A percentile compares a stretch with the other conserved stretches of the same genome.
phyloP scores from a whole-genome alignment of 2,888 invertebrate genomes.

The Chymomyza fuscimana region DNA sequence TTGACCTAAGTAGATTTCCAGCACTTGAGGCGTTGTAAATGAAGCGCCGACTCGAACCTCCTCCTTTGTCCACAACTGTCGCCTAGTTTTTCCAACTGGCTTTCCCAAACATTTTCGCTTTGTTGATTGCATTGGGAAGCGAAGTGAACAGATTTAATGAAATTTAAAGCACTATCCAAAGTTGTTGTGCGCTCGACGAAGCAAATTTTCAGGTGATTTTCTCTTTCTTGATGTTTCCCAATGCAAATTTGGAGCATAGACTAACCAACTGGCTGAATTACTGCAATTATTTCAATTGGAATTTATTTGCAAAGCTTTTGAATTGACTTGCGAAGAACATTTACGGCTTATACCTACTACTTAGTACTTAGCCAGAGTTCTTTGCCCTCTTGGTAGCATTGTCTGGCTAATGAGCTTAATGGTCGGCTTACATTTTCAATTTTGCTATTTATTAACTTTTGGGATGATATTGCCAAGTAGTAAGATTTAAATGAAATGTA shows the following conservation, averaged over 20 bases:
- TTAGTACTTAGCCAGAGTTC: slow-evolving; percentile 12
- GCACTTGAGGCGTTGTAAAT: slow-evolving; percentile 68
- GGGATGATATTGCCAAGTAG: neutral
- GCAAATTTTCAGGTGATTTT: slow-evolving; percentile 22
- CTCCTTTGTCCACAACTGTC: slow-evolving; percentile 2
- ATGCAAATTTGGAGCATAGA: slow-evolving; percentile 51
- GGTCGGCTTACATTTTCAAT: slow-evolving; percentile 35
- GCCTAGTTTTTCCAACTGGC: slow-evolving; percentile 27
- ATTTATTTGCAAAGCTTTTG: slow-evolving; percentile 55
- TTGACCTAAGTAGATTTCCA: slow-evolving; percentile 58
- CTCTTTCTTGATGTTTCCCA: slow-evolving; percentile 14
- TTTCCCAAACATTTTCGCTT: slow-evolving; percentile 33
- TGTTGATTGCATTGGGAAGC: slow-evolving; percentile 73
- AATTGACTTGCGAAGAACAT: slow-evolving; percentile 17
- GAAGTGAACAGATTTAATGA: slow-evolving; percentile 74
- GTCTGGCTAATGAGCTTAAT: slow-evolving; percentile 57
- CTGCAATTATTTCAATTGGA: slow-evolving; percentile 63
- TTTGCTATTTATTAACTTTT: slow-evolving; percentile 2
- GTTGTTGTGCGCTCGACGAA: slow-evolving; percentile 22
- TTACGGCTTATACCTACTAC: slow-evolving; percentile 18
- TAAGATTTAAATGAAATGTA: neutral
- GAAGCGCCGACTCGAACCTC: slow-evolving; percentile 43
- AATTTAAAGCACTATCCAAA: slow-evolving; percentile 64
- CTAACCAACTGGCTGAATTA: neutral
- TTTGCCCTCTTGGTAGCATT: slow-evolving; percentile 25